These are phyloP conservation scores for Baronia brevicornis DNA, from an alignment of 2,888 invertebrate genomes.

Conservation along the genomic window DNA sequence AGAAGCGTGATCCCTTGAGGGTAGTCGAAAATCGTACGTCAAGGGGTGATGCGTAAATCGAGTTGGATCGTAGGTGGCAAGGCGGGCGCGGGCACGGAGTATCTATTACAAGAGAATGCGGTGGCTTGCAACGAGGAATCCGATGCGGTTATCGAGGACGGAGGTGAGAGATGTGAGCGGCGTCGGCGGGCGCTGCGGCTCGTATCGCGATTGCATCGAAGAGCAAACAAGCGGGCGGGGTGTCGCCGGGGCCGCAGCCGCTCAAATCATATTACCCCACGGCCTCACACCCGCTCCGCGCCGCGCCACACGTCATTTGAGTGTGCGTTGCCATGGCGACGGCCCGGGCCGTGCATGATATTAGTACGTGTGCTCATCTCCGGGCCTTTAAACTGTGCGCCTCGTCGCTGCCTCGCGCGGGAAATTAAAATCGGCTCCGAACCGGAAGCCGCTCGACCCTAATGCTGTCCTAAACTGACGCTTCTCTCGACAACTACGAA, in stretches of 20 bases:
- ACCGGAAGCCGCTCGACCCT: constrained; percentile 57
- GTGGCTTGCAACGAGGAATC: constrained; percentile 71
- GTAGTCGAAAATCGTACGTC: constrained; percentile 40
- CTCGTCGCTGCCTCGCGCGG: constrained; percentile 45
- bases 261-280: constrained; percentile 75
- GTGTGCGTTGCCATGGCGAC: constrained; percentile 81
- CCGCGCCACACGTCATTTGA: constrained; percentile 79
- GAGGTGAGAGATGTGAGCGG: constrained; percentile 65
- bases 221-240: constrained; percentile 74
- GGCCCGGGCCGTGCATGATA: constrained; percentile 78
- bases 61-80: constrained; percentile 50
- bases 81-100: constrained; percentile 47
- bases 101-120: constrained; percentile 71
- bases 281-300: constrained; percentile 51
- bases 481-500: constrained; percentile 19
- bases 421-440: constrained; percentile 71
- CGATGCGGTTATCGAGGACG: constrained; percentile 71
- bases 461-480: constrained; percentile 29
- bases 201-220: constrained; percentile 75
- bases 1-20: constrained; percentile 33
- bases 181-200: constrained; percentile 35
- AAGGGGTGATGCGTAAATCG: constrained; percentile 49
- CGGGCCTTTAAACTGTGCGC: constrained; percentile 70
- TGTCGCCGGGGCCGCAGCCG: constrained; percentile 53
- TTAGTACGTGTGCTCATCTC: constrained; percentile 73